A percentile compares a stretch with the other conserved stretches of the same genome.
Conservation (phyloP, 2,797 vertebrate species). For the Salarias fasciatus region DNA sequence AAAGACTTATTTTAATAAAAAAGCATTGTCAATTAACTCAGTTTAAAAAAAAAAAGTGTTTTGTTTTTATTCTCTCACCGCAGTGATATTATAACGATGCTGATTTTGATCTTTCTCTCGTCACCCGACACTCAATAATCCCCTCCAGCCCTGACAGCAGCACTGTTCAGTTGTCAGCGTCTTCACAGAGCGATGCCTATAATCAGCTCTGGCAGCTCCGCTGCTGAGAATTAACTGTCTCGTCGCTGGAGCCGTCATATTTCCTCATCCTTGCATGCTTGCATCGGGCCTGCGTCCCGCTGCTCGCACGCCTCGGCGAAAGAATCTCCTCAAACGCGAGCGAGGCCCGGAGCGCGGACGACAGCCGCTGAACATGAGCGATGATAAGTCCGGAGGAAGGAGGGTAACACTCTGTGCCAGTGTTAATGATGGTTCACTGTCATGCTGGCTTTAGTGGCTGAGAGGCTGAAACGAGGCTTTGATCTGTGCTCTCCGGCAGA, state of each 20-base stretch:
- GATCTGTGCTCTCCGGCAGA: slow-evolving; percentile 64
- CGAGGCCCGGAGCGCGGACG: slow-evolving; percentile 24
- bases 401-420: slow-evolving; percentile 44
- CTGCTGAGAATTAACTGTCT: slow-evolving; percentile 61
- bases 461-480: slow-evolving; percentile 65
- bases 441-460: slow-evolving; percentile 61
- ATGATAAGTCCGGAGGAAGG: slow-evolving; percentile 55
- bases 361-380: slow-evolving; percentile 44
- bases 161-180: slow-evolving; percentile 60
- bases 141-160: slow-evolving; percentile 53
- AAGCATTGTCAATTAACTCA: slow-evolving; percentile 18
- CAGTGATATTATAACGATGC: slow-evolving; percentile 31
- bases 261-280: slow-evolving; percentile 25
- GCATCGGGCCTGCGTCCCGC: slow-evolving; percentile 30
- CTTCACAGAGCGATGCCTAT: slow-evolving; percentile 50
- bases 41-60: neutral
- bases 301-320: slow-evolving; percentile 10
- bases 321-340: slow-evolving; percentile 53
- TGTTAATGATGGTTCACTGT: slow-evolving; percentile 70
- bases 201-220: slow-evolving; percentile 62
- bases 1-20: slow-evolving; percentile 26
- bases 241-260: slow-evolving; percentile 54
- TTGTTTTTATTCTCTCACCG: slow-evolving; percentile 13
- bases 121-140: slow-evolving; percentile 45
- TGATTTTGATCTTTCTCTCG: slow-evolving; percentile 40